Evolutionary conservation across 2,888 invertebrate species (phyloP), one percentile per base, ranked within the genome.

Genomic region (Leptinotarsa juncta): DNA sequence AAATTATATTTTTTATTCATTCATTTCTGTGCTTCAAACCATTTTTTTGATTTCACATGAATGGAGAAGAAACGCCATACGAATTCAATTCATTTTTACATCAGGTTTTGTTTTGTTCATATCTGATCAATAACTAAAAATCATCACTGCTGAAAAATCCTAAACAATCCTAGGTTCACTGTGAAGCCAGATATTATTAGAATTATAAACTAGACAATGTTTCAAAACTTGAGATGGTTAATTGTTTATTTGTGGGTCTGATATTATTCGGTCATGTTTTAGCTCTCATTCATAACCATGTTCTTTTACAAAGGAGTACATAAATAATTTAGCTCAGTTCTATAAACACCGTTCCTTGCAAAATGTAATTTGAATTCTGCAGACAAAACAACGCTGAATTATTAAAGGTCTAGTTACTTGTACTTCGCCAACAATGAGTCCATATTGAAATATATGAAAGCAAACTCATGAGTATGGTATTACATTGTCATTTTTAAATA

Each of bases 341-440:
- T 23, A 62, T n/a, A n/a, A 32, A 62, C 32, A 62, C 15, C 42
- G 62, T 42, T 42, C 62, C 15, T 62, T 62, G n/a, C n/a, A n/a
- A n/a, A 62, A 62, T 62, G 26, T 62, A 62, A 62, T 62, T 62
- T 62, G 42, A 62, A 62, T 62, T 62, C 42, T 62, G 10, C 42
- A 62, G 62, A 32, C 62, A 16, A 18, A 42, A 16, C 32, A 16
- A 32, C 26, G n/a, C 32, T 62, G 62, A 62, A 62, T 62, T 62
- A 62, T 62, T 62, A 62, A 62, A 62, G 42, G 62, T 62, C 57
- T 57, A 62, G 62, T 26, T 62, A 62, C 32, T 62, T 42, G 62
- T 62, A 42, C 32, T 62, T 42, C n/a, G 15, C 32, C n/a, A n/a
- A 62, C 42, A 62, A 62, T 62, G 4, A 32, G n/a, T 42, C 42